Evolutionary conservation across 2,797 vertebrate genomes (phyloP), one percentile per base, ranked within the genome.

Genomic region (Strix occidentalis): DNA sequence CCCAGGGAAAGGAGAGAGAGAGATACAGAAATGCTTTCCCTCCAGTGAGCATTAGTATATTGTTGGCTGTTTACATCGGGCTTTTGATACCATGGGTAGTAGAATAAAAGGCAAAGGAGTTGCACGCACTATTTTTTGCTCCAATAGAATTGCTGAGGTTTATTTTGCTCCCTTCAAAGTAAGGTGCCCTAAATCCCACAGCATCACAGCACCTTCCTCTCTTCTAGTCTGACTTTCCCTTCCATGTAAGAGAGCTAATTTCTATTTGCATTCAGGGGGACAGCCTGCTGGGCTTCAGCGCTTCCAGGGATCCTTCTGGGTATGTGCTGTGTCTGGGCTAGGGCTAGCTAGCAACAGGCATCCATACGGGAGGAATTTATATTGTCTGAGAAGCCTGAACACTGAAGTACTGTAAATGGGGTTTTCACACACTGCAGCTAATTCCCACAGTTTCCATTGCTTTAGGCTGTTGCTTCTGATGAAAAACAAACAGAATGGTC

Each of bases 371-470:
- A 97, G 96, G 96, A 96, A 97, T 97, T 97, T 94, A 84, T 63
- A 80, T 94, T 93, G 95, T 94, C 87, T 83, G 89, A 96, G 87
- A 45, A 66, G 63, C 50, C 84, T 90, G 76, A 84, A 94, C 78
- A 64, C 94, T 85, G 84, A 74, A 95, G 91, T 81, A 90, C 92
- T 95, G 72, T 90, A 89, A 97, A 93, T 79, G 91, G 77, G 89
- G 95, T 98, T 98, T 97, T 95, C 95, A 97, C 93, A 92, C 89
- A 61, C 77, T 93, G 69, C 63, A 89, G 92, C 69, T 87, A 68
- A 92, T 97, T 97, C 94, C 97, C 95, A 98, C 95, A 96, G 95
- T 97, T 97, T 93, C 94, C 96, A 96, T 96, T 76, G 96, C 95
- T 96, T 51, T 93, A 95, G 94, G 95, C 90, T 97, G 84, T 97